phyloP scores from a whole-genome alignment of 2,113 vertebrate genomes.

The Notiomystis cincta region DNA sequence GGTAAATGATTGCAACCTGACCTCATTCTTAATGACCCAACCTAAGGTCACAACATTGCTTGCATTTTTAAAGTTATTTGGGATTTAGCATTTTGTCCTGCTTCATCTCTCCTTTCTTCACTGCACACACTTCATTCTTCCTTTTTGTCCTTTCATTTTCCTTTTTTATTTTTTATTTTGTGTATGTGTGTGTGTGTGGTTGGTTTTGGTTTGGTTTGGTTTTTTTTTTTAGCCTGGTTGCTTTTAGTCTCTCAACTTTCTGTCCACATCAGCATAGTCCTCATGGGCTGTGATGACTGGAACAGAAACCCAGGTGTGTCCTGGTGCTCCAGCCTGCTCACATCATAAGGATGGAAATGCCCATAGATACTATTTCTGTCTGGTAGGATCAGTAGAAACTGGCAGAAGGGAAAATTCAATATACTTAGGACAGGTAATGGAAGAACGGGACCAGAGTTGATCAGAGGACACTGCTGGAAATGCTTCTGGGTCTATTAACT shows the following conservation, averaged over 20 bases:
- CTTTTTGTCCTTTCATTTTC: neutral
- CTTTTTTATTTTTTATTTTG: neutral
- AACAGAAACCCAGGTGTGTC: neutral
- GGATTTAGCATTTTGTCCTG: neutral
- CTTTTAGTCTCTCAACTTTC: neutral
- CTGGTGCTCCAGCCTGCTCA: neutral
- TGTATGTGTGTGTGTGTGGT: neutral
- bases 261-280: neutral
- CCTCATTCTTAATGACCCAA: neutral
- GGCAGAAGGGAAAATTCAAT: neutral
- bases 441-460: neutral
- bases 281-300: neutral
- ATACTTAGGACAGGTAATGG: neutral
- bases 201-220: neutral
- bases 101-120: neutral
- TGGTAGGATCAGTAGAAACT: neutral
- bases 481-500: neutral
- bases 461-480: neutral
- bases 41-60: neutral
- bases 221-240: neutral
- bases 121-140: neutral
- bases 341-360: neutral
- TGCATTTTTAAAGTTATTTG: neutral
- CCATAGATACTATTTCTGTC: neutral
- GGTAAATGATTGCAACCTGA: neutral